Base-by-base conservation (phyloP, 1,140 invertebrate species). In the Drosophila fuyamai region DNA sequence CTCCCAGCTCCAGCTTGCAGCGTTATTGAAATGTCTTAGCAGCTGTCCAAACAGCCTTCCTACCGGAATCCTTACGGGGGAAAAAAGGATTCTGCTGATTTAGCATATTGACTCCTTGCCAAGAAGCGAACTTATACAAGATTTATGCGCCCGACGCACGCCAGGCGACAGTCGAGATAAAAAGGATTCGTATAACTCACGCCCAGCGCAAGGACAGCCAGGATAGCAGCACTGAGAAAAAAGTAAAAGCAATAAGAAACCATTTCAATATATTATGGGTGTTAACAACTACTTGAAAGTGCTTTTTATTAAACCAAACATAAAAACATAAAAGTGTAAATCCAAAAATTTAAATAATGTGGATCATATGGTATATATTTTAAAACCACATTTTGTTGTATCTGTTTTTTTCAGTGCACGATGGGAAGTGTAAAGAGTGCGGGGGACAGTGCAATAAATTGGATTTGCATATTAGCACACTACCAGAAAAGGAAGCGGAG, bases 391-490 rank as follows among this genome's bases (percentile, higher is more conserved):
- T 29, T 1, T 5, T 29, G 14, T 5, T 12, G 5, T 7, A 27
- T 13, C 1, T n/a, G 1, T n/a, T 40, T 54, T 40, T 40, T 7
- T 23, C 55, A 43, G 38, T 60, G 13, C 3, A 27, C 12, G 1
- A 8, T 5, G 1, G 16, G 14, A 58, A 23, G 23, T 7, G 6
- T 23, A 23, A 16, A 23, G 10, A 35, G 10, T n/a, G 18, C 36
- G 36, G n/a, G 23, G 53, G 67, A 41, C 65, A 82, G 65, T 83
- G 84, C 89, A 85, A 91, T 91, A 84, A 91, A 89, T 86, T 91
- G 90, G 84, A 91, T 91, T 91, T 91, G 84, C 89, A 91, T 91
- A 91, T 91, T 91, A 91, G 89, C 81, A 89, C 89, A 76, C 83
- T 77, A 60, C 65, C 48, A 63, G 59, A 36, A 55, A 27, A 8